Evolutionary conservation across 2,113 vertebrate species (phyloP).

Genomic region (Oncorhynchus kisutch): DNA sequence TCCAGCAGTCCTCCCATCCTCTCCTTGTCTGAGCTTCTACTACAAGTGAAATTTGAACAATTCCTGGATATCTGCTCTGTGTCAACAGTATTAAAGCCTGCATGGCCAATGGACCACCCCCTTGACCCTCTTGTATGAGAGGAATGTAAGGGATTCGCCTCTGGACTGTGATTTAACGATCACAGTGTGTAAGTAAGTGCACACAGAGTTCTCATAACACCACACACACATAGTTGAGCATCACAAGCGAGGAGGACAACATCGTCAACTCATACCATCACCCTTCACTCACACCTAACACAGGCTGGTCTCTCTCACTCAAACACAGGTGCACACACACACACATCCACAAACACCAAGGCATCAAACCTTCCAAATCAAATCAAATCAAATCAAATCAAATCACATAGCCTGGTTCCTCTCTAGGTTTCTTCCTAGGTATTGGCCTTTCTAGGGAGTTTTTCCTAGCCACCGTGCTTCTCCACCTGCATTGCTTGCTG

Average conservation of each 20-base stretch:
- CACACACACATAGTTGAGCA: not conserved
- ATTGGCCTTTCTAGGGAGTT: too few species aligned
- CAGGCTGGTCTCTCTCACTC: not conserved
- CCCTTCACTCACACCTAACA: not conserved
- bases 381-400: too few species aligned
- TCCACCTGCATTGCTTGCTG: too few species aligned
- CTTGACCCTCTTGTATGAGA: constrained; percentile 26
- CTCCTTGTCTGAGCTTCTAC: constrained; percentile 7
- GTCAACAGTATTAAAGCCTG: constrained; percentile 39
- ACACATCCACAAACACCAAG: not conserved
- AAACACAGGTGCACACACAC: not conserved
- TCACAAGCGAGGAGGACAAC: not conserved
- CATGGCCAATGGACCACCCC: constrained; percentile 8
- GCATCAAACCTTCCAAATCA: too few species aligned
- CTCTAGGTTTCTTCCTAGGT: too few species aligned
- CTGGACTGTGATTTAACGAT: constrained; percentile 23
- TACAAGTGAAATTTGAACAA: constrained; percentile 46
- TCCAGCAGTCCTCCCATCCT: constrained; percentile 20
- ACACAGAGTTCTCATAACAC: constrained; percentile 21
- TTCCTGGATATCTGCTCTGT: constrained; percentile 47
- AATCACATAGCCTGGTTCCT: too few species aligned
- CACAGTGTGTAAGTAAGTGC: constrained; percentile 4
- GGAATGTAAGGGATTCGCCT: constrained; percentile 37
- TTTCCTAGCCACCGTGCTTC: too few species aligned
- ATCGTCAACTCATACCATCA: not conserved